These are phyloP conservation scores for Cylas formicarius DNA, from an alignment of 1,140 invertebrate genomes.

Conservation along the genomic window DNA sequence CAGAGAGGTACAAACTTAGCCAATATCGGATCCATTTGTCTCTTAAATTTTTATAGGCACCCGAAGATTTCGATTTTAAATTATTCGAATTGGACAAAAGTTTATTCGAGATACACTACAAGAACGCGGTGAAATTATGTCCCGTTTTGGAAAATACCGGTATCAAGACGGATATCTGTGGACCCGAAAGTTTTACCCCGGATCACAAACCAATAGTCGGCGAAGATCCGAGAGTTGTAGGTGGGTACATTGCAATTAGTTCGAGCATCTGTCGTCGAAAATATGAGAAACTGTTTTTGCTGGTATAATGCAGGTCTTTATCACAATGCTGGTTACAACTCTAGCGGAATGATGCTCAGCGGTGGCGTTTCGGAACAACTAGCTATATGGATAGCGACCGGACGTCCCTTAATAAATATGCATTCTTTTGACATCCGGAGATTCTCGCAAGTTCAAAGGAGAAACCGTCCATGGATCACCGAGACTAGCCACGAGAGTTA, in stretches of 20 bases:
- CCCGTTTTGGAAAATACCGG: conserved; percentile 66
- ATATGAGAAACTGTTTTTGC: not conserved
- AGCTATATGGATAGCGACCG: conserved; percentile 74
- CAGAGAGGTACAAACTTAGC: conserved; percentile 50
- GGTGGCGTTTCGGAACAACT: conserved; percentile 78
- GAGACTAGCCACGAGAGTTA: conserved; percentile 82
- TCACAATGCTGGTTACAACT: conserved; percentile 83
- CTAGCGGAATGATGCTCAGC: conserved; percentile 83
- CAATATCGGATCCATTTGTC: not conserved
- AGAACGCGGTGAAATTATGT: conserved; percentile 63
- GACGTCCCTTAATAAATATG: conserved; percentile 76
- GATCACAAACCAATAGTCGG: conserved; percentile 85
- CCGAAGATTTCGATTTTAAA: conserved; percentile 69
- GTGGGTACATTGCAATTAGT: too few relatives aligned
- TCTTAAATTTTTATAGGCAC: conserved; percentile 46
- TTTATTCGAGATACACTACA: conserved; percentile 67
- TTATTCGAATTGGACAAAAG: conserved; percentile 82
- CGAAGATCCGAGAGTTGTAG: conserved; percentile 51
- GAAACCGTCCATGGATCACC: conserved; percentile 62
- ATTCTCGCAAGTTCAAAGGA: conserved; percentile 63
- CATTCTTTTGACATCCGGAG: conserved; percentile 75
- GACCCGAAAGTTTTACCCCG: conserved; percentile 81
- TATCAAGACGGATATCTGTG: conserved; percentile 78
- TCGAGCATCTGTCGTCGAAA: too few relatives aligned
- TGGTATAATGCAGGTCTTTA: conserved; percentile 53